Evolutionary conservation across 1,140 invertebrate genomes (phyloP).

Genomic region (Chrysomallon squamiferum): DNA sequence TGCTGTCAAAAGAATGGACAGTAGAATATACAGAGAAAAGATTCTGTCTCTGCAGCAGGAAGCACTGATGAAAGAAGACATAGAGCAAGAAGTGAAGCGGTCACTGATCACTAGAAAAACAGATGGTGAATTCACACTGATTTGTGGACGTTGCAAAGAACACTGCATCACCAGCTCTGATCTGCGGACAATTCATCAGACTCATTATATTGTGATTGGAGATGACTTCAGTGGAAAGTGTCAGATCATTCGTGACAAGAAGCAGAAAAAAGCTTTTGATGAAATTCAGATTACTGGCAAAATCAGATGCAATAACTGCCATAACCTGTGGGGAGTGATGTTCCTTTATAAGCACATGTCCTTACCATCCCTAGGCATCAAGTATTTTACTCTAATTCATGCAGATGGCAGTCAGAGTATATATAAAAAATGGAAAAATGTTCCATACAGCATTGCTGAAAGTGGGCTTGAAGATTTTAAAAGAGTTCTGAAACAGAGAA

Average conservation of each 20-base stretch:
- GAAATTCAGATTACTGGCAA: neutral
- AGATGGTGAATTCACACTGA: neutral
- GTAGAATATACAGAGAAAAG: neutral
- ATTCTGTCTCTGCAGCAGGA: neutral
- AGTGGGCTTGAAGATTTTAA: neutral
- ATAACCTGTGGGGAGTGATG: neutral
- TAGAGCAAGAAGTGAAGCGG: neutral
- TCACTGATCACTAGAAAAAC: neutral
- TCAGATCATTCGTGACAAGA: neutral
- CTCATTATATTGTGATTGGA: neutral
- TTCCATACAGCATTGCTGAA: neutral
- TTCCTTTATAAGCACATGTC: neutral
- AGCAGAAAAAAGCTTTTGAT: slow-evolving; percentile 3
- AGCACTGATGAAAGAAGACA: neutral
- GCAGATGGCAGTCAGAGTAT: neutral
- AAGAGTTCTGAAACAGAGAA: neutral
- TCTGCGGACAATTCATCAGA: neutral
- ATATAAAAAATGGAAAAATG: neutral
- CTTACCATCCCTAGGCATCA: neutral
- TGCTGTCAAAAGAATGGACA: slow-evolving; percentile 4
- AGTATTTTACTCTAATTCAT: neutral
- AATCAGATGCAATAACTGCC: neutral
- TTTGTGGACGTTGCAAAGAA: neutral
- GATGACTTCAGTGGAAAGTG: neutral
- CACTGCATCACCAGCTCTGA: neutral